Conservation (phyloP, 1,140 invertebrate species). For the Reticulitermes speratus region DNA sequence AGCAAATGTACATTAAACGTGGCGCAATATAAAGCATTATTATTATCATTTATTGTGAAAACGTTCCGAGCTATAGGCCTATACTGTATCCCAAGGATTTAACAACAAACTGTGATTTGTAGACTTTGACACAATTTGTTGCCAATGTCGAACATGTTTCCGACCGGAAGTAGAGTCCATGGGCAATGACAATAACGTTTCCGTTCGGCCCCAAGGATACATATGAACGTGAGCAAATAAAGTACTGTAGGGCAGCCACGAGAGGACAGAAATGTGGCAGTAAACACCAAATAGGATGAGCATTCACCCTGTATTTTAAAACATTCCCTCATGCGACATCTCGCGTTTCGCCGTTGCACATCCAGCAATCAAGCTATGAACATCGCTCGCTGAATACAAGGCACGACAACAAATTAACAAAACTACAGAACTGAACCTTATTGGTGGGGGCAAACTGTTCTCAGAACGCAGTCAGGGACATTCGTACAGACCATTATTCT, state of each 20-base stretch:
- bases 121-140: neutral
- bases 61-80: too few species aligned
- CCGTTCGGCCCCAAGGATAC: neutral
- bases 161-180: neutral
- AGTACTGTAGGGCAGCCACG: neutral
- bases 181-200: neutral
- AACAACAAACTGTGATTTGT: neutral
- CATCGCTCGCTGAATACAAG: too few species aligned
- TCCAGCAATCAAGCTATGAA: neutral
- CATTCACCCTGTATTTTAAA: neutral
- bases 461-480: too few species aligned
- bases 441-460: too few species aligned
- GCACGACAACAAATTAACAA: neutral
- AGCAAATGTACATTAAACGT: too few species aligned
- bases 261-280: neutral
- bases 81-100: too few species aligned
- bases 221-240: neutral
- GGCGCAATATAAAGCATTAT: too few species aligned
- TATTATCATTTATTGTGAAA: too few species aligned
- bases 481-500: too few species aligned
- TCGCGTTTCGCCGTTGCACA: neutral
- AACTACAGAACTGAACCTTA: too few species aligned
- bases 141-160: neutral
- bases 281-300: neutral
- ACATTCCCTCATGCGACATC: neutral